phyloP scores from a whole-genome alignment of 2,888 invertebrate genomes.

The Hyposoter didymator region DNA sequence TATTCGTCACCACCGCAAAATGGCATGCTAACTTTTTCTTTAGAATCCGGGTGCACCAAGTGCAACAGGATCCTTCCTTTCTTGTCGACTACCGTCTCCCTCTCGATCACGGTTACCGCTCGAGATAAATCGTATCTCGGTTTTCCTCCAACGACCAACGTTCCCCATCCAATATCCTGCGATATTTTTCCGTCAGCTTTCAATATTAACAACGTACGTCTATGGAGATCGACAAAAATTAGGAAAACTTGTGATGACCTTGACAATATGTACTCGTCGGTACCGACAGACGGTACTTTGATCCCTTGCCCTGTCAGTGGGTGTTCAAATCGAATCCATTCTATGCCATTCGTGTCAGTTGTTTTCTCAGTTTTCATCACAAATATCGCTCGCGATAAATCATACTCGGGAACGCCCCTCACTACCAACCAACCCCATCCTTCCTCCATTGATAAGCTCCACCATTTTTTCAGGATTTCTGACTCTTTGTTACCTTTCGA shows the following conservation, averaged over 20 bases:
- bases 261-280: slow-evolving; percentile 32
- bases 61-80: slow-evolving; percentile 18
- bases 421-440: neutral
- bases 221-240: slow-evolving; percentile 14
- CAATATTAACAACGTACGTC: slow-evolving; percentile 18
- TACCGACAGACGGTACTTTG: neutral
- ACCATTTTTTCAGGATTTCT: neutral
- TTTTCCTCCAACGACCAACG: slow-evolving; percentile 2
- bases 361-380: neutral
- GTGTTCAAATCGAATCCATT: slow-evolving; percentile 33
- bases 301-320: slow-evolving; percentile 16
- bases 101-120: neutral
- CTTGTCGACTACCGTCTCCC: neutral
- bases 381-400: slow-evolving; percentile 15
- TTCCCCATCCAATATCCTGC: neutral
- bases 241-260: neutral
- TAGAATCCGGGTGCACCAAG: slow-evolving; percentile 30
- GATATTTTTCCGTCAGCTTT: neutral
- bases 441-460: neutral
- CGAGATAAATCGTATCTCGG: slow-evolving; percentile 25
- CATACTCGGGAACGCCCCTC: slow-evolving; percentile 12
- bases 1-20: slow-evolving; percentile 36
- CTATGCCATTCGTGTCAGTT: neutral
- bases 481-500: neutral
- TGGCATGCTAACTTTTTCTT: slow-evolving; percentile 24